Percentiles rank a stretch among this genome's conserved stretches.
phyloP scores from a whole-genome alignment of 2,113 vertebrate genomes.

The Taurulus bubalis region DNA sequence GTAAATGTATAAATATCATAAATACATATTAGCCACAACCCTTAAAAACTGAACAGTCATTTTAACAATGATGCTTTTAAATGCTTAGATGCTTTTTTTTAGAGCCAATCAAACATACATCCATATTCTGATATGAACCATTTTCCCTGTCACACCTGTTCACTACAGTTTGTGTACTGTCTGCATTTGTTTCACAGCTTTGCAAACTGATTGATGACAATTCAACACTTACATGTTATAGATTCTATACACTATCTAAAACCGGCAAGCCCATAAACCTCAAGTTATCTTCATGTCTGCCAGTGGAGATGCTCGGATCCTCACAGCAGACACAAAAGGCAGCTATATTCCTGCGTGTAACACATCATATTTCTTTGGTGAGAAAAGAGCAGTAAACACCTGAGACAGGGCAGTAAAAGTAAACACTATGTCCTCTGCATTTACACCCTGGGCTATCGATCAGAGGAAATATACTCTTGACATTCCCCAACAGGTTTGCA shows the following conservation, averaged over 20 bases:
- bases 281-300: conserved; percentile 11
- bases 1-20: not conserved
- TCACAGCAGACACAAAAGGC: not conserved
- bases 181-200: not conserved
- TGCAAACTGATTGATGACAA: conserved; percentile 21
- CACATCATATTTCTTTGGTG: conserved; percentile 19
- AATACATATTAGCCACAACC: not conserved
- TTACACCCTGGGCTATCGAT: conserved; percentile 33
- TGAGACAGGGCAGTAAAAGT: conserved; percentile 47
- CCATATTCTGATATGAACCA: not conserved
- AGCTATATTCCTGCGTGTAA: conserved; percentile 18
- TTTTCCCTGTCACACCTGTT: not conserved
- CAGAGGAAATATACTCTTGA: conserved; percentile 27
- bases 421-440: conserved; percentile 47
- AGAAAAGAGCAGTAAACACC: conserved; percentile 43
- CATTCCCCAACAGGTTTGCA: conserved; percentile 11
- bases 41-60: not conserved
- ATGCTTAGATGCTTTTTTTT: too few species aligned
- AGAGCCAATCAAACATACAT: not conserved
- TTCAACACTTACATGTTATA: not conserved
- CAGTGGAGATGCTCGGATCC: conserved; percentile 11
- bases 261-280: conserved; percentile 29
- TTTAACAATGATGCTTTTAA: not conserved
- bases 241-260: conserved; percentile 4
- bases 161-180: not conserved